Evolutionary conservation across 2,797 vertebrate genomes (phyloP), one percentile per base, ranked within the genome.

Genomic region (Odontamblyopus rebecca): DNA sequence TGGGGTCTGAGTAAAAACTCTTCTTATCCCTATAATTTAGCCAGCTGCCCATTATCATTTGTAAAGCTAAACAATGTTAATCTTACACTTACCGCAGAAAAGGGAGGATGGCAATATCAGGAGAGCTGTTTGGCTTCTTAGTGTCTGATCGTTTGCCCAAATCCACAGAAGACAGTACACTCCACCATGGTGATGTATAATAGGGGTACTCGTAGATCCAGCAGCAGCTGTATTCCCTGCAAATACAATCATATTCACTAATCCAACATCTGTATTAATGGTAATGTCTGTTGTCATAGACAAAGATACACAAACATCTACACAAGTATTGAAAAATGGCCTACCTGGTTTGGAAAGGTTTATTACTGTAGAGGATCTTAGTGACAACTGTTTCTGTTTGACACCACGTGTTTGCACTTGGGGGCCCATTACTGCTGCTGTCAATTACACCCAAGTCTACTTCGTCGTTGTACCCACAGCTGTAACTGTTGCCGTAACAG

Each of bases 71-170:
- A 51, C 50, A 51, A 51, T 51, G 48, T 35, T 35, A 9, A 38
- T 38, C 35, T 26, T 27, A 26, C 15, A 54, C 67, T 77, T 61
- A 92, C 89, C 88, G 62, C 27, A 92, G 63, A 13, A 91, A 72
- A 26, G 88, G 89, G 0, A 89, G 67, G 26, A 78, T 77, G 57
- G 62, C 78, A 13, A 81, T 54, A 2, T 77, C 78, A 29, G 89
- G 92, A 38, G 88, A 77, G 27, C 35, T 76, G 84, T 92, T 91
- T 51, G 90, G 85, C 56, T 82, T 0, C 15, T 32, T 8, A 1
- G 89, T 91, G 79, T 93, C 92, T 16, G 88, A 91, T 79, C 92
- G 80, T 12, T 0, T 72, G 48, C 90, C 91, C 73, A 92, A 77
- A 83, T 92, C 87, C 32, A 92, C 56, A 0, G 27, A 3, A 9